phyloP scores from a whole-genome alignment of 2,888 invertebrate species.

The Erynnis tages region DNA sequence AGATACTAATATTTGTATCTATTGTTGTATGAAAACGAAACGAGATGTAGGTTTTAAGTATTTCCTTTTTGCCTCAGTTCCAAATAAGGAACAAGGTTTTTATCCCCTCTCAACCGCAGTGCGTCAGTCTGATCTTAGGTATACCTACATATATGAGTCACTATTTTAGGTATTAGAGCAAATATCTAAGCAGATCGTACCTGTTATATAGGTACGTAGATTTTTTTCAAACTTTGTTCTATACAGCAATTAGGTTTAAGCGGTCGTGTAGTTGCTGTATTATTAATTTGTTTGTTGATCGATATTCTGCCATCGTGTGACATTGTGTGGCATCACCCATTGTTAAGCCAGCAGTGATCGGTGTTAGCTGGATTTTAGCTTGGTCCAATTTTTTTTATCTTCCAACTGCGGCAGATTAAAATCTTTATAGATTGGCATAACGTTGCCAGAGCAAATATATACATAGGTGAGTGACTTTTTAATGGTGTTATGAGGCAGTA shows the following conservation, averaged over 20 bases:
- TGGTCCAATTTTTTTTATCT: too few species aligned
- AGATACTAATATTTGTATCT: too few species aligned
- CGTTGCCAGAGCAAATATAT: not conserved
- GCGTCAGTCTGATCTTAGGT: conserved; percentile 40
- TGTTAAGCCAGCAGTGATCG: conserved; percentile 44
- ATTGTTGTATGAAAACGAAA: too few species aligned
- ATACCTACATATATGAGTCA: too few species aligned
- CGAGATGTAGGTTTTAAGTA: not conserved
- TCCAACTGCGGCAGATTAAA: too few species aligned
- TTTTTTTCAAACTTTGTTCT: not conserved
- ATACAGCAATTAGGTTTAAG: conserved; percentile 8
- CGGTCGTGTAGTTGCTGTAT: conserved; percentile 32
- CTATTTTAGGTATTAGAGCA: too few species aligned
- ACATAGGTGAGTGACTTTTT: not conserved
- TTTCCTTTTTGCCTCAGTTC: not conserved
- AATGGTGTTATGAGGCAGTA: too few species aligned
- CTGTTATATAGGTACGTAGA: too few species aligned
- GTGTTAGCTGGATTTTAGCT: conserved; percentile 43
- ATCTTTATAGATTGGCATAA: too few species aligned
- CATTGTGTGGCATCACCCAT: conserved; percentile 45
- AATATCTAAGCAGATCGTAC: too few species aligned
- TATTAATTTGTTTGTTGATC: conserved; percentile 45
- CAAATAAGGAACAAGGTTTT: conserved; percentile 40
- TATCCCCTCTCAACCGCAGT: conserved; percentile 27
- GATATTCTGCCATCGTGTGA: conserved; percentile 51